Conservation (phyloP, 64 coral and sea anemone species). For the Montipora cactus region DNA sequence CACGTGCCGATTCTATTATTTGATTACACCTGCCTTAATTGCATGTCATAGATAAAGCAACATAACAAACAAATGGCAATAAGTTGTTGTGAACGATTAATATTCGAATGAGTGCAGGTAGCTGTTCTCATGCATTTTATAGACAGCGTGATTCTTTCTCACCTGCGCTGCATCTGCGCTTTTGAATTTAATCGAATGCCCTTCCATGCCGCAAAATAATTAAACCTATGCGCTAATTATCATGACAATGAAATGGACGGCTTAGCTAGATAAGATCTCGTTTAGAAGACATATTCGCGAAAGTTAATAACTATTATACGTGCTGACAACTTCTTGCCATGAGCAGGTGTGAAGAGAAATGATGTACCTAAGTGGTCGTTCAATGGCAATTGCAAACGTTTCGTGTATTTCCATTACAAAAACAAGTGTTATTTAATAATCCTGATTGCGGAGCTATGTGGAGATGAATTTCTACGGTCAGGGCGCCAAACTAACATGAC, state of each 20-base stretch:
- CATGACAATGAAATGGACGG: not conserved
- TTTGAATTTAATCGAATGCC: not conserved
- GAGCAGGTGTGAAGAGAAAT: not conserved
- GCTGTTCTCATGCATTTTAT: not conserved
- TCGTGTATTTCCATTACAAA: not conserved
- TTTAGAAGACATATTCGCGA: not conserved
- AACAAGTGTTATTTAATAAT: not conserved
- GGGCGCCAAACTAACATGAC: too few relatives aligned
- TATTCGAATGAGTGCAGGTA: not conserved
- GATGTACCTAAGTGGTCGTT: not conserved
- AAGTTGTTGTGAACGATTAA: not conserved
- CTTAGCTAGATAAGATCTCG: conserved; percentile 36
- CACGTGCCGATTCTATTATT: conserved; percentile 20
- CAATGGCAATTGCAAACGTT: conserved; percentile 4
- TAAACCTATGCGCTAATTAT: not conserved
- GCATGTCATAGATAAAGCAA: conserved; percentile 16
- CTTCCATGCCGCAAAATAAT: not conserved
- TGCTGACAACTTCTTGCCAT: not conserved
- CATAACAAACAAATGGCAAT: conserved; percentile 28
- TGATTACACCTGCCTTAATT: conserved; percentile 13
- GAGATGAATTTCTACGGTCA: too few relatives aligned
- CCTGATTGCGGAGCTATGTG: not conserved
- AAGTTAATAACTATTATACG: not conserved
- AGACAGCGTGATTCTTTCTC: not conserved
- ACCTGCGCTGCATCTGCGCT: not conserved